Base-by-base conservation (phyloP, 2,888 invertebrate genomes). In the Acanthacorydalis orientalis region DNA sequence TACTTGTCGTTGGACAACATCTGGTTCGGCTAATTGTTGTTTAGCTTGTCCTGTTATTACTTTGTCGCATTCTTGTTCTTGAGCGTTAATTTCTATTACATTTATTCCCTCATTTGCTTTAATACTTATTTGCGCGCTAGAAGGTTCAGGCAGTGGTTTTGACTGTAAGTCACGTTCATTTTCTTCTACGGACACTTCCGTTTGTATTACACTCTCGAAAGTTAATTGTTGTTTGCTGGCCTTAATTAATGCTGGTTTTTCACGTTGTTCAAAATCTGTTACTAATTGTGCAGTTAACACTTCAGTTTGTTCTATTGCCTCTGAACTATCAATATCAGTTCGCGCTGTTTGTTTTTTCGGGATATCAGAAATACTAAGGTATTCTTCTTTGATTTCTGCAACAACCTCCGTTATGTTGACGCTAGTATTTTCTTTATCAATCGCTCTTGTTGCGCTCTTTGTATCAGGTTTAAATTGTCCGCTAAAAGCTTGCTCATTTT, bases 1-100 rank as follows among this genome's bases (percentile, higher is more conserved):
- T 34, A 68, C 68, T 48, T 65, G 64, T 48, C 62, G 64, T 51
- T 65, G 63, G 42, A 65, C 57, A 6, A 72, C 56, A 52, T 68
- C 67, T 43, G 65, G 57, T 53, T 65, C 58, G 2, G 72, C 70
- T 12, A 57, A 64, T 3, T 60, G 65, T 59, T 70, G 65, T 52
- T 61, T 67, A 4, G 69, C 68, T 39, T 58, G 52, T n/a, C 62
- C 64, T 53, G 61, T 63, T 10, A 63, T 57, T 2, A 69, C 56
- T 57, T 70, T 64, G 46, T 61, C 56, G 44, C 63, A 61, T 51
- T 65, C 59, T 51, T 59, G 57, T 50, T 65, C 65, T 49, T 62
- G 59, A 9, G 57, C 51, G 37, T 57, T 57, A 31, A 63, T 55
- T 59, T 68, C 64, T 14, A 64, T 64, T 23, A 71, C 59, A 16